Base-by-base conservation (phyloP, 2,888 invertebrate genomes). In the Parthenolecanium corni region DNA sequence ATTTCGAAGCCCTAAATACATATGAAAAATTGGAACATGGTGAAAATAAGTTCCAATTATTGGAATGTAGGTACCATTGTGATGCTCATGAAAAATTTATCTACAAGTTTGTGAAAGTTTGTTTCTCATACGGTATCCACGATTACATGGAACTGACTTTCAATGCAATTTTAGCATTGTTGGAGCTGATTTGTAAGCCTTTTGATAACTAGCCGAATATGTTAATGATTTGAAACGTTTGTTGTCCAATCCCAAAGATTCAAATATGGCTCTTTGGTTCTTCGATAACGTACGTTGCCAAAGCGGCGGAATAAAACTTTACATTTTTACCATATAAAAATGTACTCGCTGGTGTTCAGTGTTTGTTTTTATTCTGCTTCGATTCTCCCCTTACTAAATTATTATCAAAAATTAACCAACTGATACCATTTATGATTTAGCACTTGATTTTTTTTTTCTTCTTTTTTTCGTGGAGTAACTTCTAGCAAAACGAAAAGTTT, bases 191-290 rank as follows among this genome's bases (percentile, higher is more conserved):
- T n/a, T n/a, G n/a, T n/a, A n/a, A n/a, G n/a, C n/a, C n/a, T n/a
- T n/a, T n/a, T n/a, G 89, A 47, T 76, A 79, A 46, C 73, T 89
- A 31, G 81, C 89, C 21, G 89, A 89, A 2, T 80, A 86, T 74
- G 79, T 82, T 64, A 77, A 79, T 16, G 89, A 89, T 74, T 77
- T 89, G 70, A 81, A 82, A 72, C 78, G 78, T 62, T 76, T 89
- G 71, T 76, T 86, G 66, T 56, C 64, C 16, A 74, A 75, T 51
- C 74, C 76, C 64, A 74, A 76, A 66, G 73, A 73, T 11, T 75
- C 80, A 58, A 81, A 85, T 1, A 74, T 89, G 62, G 76, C 82
- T 11, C 71, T 87, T 64, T 88, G 80, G 71, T 71, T 89, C 68
- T 89, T 88, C 72, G 89, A 89, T 75, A 85, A 88, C 71, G n/a